Base-by-base conservation (phyloP, 2,797 vertebrate species). In the Micromesistius poutassou region DNA sequence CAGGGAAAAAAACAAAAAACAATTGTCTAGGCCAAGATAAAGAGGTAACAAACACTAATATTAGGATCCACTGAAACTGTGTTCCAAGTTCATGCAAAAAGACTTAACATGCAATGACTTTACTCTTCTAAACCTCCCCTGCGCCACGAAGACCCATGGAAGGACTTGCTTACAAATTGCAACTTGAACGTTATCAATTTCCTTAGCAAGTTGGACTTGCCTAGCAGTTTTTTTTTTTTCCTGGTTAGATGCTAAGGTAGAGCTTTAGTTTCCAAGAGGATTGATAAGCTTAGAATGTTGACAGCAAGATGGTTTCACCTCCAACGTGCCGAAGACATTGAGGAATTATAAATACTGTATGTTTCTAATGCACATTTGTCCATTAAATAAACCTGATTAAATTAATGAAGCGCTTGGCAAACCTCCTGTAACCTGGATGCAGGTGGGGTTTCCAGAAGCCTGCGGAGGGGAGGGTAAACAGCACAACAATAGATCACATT, bases 321-420 rank as follows among this genome's bases (percentile, higher is more conserved):
- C 86, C 86, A 83, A 79, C 82, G 88, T 82, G 88, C 87, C 78
- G 62, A 88, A 80, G 87, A 78, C 82, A 86, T 89, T 87, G 89
- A 90, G 80, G 80, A 88, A 81, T 87, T 84, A 89, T 91, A 91
- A 93, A 92, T 91, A 89, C 89, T 90, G 91, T 87, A 87, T 83
- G 79, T 80, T 92, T 88, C 88, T 92, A 92, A 92, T 90, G 89
- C 90, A 92, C 87, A 93, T 88, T 81, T 93, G 91, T 94, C 90
- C 91, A 91, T 94, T 93, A 94, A 93, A 93, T 93, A 90, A 94
- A 94, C 90, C 88, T 89, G 91, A 91, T 91, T 91, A 93, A 93
- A 93, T 93, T 91, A 93, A 90, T 62, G 84, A 84, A 78, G 88
- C 90, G 82, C 90, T 90, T 83, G 82, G 90, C 81, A 88, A 89